These are phyloP conservation scores for Eristalinus sepulchralis DNA, from an alignment of 2,888 invertebrate species.

Conservation along the genomic window DNA sequence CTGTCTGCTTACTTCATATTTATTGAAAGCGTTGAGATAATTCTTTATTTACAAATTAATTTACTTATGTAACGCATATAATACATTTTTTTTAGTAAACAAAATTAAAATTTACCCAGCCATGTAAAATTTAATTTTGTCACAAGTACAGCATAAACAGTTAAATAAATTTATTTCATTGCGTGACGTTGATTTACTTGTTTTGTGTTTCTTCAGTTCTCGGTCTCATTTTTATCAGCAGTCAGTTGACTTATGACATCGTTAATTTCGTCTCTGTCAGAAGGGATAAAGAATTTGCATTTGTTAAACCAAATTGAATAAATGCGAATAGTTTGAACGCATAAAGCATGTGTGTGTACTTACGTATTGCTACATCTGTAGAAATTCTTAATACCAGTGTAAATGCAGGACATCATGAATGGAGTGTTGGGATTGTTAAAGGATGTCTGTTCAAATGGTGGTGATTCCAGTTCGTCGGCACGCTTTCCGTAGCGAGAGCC, in stretches of 20 bases:
- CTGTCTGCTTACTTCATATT: background rate
- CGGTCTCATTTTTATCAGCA: slow-evolving; percentile 71
- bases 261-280: slow-evolving; percentile 75
- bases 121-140: slow-evolving; percentile 66
- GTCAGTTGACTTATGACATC: slow-evolving; percentile 74
- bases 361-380: slow-evolving; percentile 82
- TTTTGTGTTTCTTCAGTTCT: slow-evolving; percentile 58
- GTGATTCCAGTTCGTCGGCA: slow-evolving; percentile 74
- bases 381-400: slow-evolving; percentile 82
- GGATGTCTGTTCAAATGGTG: slow-evolving; percentile 74
- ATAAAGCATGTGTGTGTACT: too few species aligned
- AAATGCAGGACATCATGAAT: slow-evolving; percentile 79
- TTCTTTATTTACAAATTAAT: slow-evolving; percentile 56
- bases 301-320: background rate
- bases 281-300: background rate
- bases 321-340: background rate
- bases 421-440: slow-evolving; percentile 74
- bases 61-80: slow-evolving; percentile 26
- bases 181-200: background rate
- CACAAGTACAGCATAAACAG: slow-evolving; percentile 29
- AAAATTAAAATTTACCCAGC: slow-evolving; percentile 69
- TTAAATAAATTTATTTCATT: slow-evolving; percentile 1
- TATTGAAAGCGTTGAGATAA: slow-evolving; percentile 14
- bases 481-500: slow-evolving; percentile 81
- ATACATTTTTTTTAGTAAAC: slow-evolving; percentile 33